These are phyloP conservation scores for Sclerurus mexicanus DNA, from an alignment of 2,113 vertebrate species.

Conservation along the genomic window DNA sequence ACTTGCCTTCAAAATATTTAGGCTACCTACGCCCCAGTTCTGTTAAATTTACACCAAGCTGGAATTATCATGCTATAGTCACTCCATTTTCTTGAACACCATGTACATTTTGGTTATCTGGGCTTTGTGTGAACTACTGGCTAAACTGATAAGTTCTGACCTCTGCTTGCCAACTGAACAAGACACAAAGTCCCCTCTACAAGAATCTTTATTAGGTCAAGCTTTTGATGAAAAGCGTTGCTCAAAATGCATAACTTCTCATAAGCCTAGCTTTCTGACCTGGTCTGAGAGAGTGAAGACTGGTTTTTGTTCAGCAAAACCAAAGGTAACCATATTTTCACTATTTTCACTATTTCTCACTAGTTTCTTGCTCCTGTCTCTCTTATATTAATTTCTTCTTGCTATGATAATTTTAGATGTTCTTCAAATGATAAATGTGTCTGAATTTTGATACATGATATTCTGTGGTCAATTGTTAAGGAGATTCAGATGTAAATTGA, in stretches of 20 bases:
- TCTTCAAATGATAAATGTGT: background rate
- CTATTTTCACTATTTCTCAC: background rate
- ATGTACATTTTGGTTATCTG: background rate
- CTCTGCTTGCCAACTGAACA: background rate
- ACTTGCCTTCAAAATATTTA: background rate
- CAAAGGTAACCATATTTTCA: too few relatives aligned
- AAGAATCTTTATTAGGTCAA: background rate
- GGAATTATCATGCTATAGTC: background rate
- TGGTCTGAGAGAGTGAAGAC: background rate
- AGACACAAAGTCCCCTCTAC: background rate
- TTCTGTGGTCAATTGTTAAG: background rate
- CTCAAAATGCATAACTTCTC: background rate
- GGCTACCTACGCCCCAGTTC: background rate
- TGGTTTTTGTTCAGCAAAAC: background rate
- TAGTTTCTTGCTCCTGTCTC: background rate
- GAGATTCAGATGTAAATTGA: background rate
- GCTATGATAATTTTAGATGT: background rate
- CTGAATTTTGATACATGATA: background rate
- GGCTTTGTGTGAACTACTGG: background rate
- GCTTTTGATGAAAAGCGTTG: background rate
- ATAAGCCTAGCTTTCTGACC: background rate
- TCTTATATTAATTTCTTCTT: background rate
- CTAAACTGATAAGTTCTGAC: background rate
- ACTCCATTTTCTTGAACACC: background rate
- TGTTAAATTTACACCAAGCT: background rate